Evolutionary conservation across 1,140 invertebrate genomes (phyloP).

Genomic region (Danaus plexippus): DNA sequence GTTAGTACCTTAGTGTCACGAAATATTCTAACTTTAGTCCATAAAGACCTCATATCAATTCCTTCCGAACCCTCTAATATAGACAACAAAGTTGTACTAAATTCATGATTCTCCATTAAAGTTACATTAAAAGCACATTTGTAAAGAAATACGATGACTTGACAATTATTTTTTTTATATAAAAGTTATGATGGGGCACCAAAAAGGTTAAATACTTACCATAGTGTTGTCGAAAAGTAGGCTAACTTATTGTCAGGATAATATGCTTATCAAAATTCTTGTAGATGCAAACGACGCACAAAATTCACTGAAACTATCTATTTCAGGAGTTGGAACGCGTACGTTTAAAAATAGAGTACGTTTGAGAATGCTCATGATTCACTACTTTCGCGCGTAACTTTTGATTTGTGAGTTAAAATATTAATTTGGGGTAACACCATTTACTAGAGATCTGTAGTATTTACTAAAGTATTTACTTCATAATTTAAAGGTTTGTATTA

Average conservation of each 20-base stretch:
- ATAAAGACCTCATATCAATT: conserved; percentile 27
- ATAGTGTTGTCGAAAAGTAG: conserved; percentile 6
- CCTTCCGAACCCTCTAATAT: conserved; percentile 2
- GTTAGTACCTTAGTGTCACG: conserved; percentile 16
- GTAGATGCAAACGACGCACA: conserved; percentile 14
- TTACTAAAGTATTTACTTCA: too few species aligned
- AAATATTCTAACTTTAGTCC: conserved; percentile 25
- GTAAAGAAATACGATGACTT: conserved; percentile 10
- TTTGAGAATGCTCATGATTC: conserved; percentile 24
- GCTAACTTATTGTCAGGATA: conserved; percentile 8
- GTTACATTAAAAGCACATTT: conserved; percentile 11
- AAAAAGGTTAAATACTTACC: conserved; percentile 17
- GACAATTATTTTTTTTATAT: conserved; percentile 16
- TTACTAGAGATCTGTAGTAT: too few species aligned
- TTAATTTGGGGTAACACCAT: too few species aligned
- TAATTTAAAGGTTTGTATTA: too few species aligned
- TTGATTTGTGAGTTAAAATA: conserved; percentile 18
- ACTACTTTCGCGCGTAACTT: conserved; percentile 38
- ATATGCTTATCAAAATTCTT: conserved; percentile 1
- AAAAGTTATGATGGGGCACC: not conserved
- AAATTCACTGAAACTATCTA: conserved; percentile 35
- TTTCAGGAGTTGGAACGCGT: conserved; percentile 52
- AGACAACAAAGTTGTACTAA: not conserved
- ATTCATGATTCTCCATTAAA: conserved; percentile 16
- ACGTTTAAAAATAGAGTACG: conserved; percentile 50